Evolutionary conservation across 92 coral and sea anemone species (phyloP), one percentile per base, ranked within the genome.

Genomic region (Epizoanthus fatuus): DNA sequence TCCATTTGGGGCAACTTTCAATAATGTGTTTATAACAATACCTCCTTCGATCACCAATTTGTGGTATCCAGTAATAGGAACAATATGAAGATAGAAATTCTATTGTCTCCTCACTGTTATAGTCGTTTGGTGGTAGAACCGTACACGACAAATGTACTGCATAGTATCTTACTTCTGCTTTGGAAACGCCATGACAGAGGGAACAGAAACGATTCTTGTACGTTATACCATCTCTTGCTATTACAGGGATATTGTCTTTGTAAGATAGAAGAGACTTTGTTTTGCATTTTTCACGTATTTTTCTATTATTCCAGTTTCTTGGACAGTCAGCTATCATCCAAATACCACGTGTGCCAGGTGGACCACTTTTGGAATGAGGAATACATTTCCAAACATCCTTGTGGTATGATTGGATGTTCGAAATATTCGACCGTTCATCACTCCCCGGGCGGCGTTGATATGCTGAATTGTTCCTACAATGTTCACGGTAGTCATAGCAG

Each of bases 291-390:
- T 62, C n/a, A 4, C 12, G 35, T 19, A 14, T 7, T 19, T 13
- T 62, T 9, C 35, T 62, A 14, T 62, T 62, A 19, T 14, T 7
- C 14, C 10, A 6, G 69, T 64, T 37, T 10, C 14, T 25, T 64
- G 69, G 69, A 11, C 69, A 64, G n/a, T 25, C 69, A 0, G 69
- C 69, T 64, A 64, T 64, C n/a, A 64, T 64, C 44, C 69, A 64
- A 10, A 64, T 64, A 11, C 69, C 44, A 62, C 37, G 11, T 64
- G 11, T 62, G 4, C 38, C 67, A 7, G 12, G 2, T 20, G 4
- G 39, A 62, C 5, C 20, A 7, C 3, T 62, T 62, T 37, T 37
- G 8, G 67, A 37, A 64, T 4, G 13, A 7, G 16, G 37, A 64
- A 62, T 32, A 62, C 67, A 62, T 13, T 32, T 9, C 35, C 67